These are phyloP conservation scores for Myopa tessellatipennis DNA, from an alignment of 2,888 invertebrate genomes.

Conservation along the genomic window DNA sequence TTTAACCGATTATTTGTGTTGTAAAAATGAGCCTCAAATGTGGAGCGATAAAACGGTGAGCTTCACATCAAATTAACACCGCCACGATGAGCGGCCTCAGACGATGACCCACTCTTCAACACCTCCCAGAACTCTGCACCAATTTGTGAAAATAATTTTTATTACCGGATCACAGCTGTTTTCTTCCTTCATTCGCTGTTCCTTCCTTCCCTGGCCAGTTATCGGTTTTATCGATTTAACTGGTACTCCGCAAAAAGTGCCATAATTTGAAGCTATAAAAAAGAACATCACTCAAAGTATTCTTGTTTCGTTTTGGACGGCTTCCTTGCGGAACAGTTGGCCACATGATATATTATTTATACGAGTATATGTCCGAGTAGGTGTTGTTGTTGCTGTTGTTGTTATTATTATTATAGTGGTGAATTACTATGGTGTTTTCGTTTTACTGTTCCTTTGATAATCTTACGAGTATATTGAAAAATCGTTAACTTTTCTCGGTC, in stretches of 20 bases:
- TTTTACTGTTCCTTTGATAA: not conserved
- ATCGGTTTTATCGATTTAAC: not conserved
- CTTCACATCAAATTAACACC: constrained; percentile 7
- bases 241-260: not conserved
- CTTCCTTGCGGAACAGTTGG: constrained; percentile 9
- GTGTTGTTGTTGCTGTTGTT: not conserved
- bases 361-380: too few relatives aligned
- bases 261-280: constrained; percentile 42
- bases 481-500: not conserved
- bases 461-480: not conserved
- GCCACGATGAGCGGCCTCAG: not conserved
- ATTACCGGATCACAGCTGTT: constrained; percentile 36
- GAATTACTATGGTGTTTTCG: not conserved
- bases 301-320: constrained; percentile 22
- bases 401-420: not conserved
- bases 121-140: not conserved
- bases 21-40: not conserved
- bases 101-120: not conserved
- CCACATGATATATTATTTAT: too few relatives aligned
- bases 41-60: not conserved
- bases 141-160: constrained; percentile 47
- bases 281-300: constrained; percentile 44
- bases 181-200: constrained; percentile 13
- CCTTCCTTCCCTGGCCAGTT: not conserved
- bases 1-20: not conserved